Evolutionary conservation across 2,113 vertebrate genomes (phyloP), one percentile per base, ranked within the genome.

Genomic region (Osmerus eperlanus): DNA sequence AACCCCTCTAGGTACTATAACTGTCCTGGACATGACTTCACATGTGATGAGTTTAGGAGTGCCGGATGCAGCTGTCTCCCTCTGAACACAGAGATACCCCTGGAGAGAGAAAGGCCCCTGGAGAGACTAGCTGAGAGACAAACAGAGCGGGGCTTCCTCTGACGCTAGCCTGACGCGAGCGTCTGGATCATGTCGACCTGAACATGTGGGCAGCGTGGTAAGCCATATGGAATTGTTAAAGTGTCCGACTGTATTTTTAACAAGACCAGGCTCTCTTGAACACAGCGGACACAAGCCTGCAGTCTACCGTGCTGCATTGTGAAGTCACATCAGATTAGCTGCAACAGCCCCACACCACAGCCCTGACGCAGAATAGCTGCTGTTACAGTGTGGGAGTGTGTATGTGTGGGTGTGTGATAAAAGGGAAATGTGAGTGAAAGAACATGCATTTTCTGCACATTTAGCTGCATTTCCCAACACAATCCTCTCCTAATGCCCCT

Each of bases 31-130:
- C 87, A 90, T 83, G 88, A 93, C 90, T 89, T 93, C 86, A 89
- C 87, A 92, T 87, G 73, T 90, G 90, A 92, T 89, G 89, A 92
- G 93, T 93, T 84, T 86, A 88, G 47, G 79, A 89, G 90, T 87
- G 84, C 70, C 83, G 82, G 86, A 78, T 88, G 87, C 93, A 93
- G 92, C 89, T 93, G 94, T 86, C 84, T 77, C 32, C 3, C 59
- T 68, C 21, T 25, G 64, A 63, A 77, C 61, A 36, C 55, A 2
- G 16, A 32, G 19, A 41, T 77, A 52, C 71, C 66, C 68, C 6
- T 69, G 36, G 71, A 79, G 47, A 77, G 53, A 70, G 59, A 36
- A n/a, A n/a, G n/a, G n/a, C n/a, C n/a, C n/a, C n/a, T n/a, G n/a
- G 7, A 12, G 11, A 56, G 56, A 68, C 41, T 61, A 15, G 23